Evolutionary conservation across 2,113 vertebrate species (phyloP), one percentile per base, ranked within the genome.

Genomic region (Rhabdomys dilectus): DNA sequence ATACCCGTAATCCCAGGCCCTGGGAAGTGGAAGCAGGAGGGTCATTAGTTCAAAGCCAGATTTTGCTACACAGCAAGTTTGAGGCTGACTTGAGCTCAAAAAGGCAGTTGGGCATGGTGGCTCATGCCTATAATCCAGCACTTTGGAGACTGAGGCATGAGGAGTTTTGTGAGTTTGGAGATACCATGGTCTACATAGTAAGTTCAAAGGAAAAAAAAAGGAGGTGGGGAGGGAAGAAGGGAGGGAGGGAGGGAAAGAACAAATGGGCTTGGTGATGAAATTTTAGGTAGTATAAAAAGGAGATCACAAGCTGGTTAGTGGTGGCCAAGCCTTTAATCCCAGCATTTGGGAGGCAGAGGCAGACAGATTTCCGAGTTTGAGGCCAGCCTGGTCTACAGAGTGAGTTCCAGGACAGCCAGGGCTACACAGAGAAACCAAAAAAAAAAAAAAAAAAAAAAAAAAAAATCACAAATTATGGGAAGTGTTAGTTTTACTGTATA

Each of bases 401-500:
- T 51, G 51, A 51, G 51, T 51, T 51, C 51, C 51, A 51, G 51
- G 51, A 51, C 51, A 51, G 51, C 51, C 51, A 51, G 51, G 51
- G 51, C 51, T 51, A 51, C 9, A 51, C 51, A 51, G 51, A 51
- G 51, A 51, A 51, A 51, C 51, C 51, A 11, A 51, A 51, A 51
- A 51, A 51, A 8, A 8, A 51, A 51, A 51, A 51, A 51, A 51
- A 48, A 48, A 48, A 48, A 48, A 36, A 66, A 92, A 94, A 73
- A 58, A 64, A 42, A 34, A 53, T 73, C 48, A 72, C 42, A 62
- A 73, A 31, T 78, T 80, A 42, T 70, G 24, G 39, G 36, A 72
- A 45, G 58, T 93, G 29, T 93, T 96, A 77, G 16, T 96, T 94
- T 88, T 70, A 80, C 2, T 88, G 19, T 62, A 48, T 51, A 81